Base-by-base conservation (phyloP, 2,113 vertebrate genomes). In the Leptosomus discolor region DNA sequence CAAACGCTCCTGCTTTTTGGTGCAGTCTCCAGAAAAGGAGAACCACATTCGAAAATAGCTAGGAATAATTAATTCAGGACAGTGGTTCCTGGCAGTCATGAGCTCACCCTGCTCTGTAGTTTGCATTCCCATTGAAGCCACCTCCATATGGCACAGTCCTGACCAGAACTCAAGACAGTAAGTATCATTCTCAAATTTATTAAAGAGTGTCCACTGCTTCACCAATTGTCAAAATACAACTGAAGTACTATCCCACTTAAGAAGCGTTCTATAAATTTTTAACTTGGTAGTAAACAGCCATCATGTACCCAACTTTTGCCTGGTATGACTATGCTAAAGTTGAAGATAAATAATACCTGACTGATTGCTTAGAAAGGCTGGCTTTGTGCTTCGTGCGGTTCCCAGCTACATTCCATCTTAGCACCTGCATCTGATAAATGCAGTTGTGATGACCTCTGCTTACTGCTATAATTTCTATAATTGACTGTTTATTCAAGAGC, bases 111-210 rank as follows among this genome's bases (percentile, higher is more conserved):
- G 9, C 30, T 63, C 39, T 24, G 4, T 17, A 60, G 26, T 19
- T 88, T 76, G 36, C 4, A 11, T 27, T 85, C 14, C 24, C 32
- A 60, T 7, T 23, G 30, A 68, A 79, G 24, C 5, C 37, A 32
- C 12, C 5, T 64, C 29, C 2, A 1, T 9, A 12, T 4, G 6
- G 12, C 1, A 1, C 14, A n/a, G 17, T 50, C 68, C 29, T 57
- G 9, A 51, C 20, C 19, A 46, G 39, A 75, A 45, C 20, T 64
- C 32, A 24, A 57, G 32, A 16, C 19, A 18, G 11, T 34, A 43
- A 68, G 12, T 39, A 46, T 45, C 0, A 3, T 64, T 83, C 21
- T 61, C 30, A 57, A 29, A 22, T 43, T 48, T 64, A 60, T 77
- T 84, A 27, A 78, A 51, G 26, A 51, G 56, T 2, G 2, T 32